These are phyloP conservation scores for Pavo muticus DNA, from an alignment of 2,113 vertebrate genomes.

Conservation along the genomic window DNA sequence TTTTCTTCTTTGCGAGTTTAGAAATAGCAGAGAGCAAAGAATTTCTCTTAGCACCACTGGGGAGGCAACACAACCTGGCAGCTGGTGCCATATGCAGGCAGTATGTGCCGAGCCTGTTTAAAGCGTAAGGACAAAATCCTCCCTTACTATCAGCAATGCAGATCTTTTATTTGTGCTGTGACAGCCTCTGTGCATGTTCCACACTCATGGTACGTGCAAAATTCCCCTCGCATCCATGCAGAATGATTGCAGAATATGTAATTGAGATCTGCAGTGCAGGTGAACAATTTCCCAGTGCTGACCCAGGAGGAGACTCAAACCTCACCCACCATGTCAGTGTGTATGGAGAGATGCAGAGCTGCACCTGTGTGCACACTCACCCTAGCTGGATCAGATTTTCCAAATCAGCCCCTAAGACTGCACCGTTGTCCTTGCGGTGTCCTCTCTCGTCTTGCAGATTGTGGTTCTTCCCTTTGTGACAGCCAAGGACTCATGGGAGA, in stretches of 20 bases:
- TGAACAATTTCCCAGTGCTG: constrained; percentile 45
- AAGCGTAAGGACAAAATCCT: not conserved
- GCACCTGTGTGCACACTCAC: not conserved
- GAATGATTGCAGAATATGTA: constrained; percentile 56
- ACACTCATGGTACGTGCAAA: constrained; percentile 22
- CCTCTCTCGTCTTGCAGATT: not conserved
- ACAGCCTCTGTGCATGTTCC: constrained; percentile 25
- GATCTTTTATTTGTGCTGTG: constrained; percentile 37
- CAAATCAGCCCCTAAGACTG: not conserved
- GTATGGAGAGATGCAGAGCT: not conserved
- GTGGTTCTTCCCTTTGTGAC: not conserved
- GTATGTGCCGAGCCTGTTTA: not conserved
- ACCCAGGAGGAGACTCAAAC: not conserved
- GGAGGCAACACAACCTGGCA: constrained; percentile 20
- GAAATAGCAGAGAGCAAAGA: constrained; percentile 41
- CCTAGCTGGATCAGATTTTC: not conserved
- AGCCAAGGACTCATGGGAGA: not conserved
- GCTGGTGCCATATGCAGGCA: not conserved
- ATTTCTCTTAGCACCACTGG: not conserved
- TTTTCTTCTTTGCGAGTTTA: constrained; percentile 60
- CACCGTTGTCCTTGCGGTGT: not conserved
- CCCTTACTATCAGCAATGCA: constrained; percentile 15
- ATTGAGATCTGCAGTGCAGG: constrained; percentile 61
- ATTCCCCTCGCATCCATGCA: not conserved
- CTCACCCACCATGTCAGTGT: not conserved